phyloP scores from a whole-genome alignment of 2,797 vertebrate species.

The Pangasius mekongensis region DNA sequence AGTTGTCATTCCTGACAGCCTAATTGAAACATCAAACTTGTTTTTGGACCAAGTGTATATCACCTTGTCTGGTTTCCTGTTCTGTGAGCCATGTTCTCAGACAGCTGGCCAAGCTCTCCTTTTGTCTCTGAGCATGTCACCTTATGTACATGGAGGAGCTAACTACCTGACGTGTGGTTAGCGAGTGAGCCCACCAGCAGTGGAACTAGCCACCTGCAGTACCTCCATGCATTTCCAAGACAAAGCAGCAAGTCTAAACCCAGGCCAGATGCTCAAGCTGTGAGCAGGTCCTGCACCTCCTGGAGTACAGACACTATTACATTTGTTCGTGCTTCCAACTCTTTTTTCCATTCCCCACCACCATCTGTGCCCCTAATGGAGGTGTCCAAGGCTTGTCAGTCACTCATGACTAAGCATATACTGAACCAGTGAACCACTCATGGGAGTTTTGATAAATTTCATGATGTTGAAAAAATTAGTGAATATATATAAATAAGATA shows the following conservation, averaged over 20 bases:
- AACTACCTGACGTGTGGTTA: slow-evolving; percentile 42
- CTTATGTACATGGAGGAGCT: slow-evolving; percentile 28
- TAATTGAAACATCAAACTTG: slow-evolving; percentile 37
- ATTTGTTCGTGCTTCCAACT: slow-evolving; percentile 70
- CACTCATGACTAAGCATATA: slow-evolving; percentile 66
- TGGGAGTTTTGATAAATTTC: background rate
- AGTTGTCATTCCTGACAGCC: slow-evolving; percentile 37
- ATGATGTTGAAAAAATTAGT: background rate
- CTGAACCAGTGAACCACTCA: slow-evolving; percentile 50
- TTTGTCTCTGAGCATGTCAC: slow-evolving; percentile 24
- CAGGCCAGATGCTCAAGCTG: slow-evolving; percentile 67
- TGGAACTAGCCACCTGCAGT: slow-evolving; percentile 35
- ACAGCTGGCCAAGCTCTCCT: slow-evolving; percentile 44
- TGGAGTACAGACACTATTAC: slow-evolving; percentile 58
- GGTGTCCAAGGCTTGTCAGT: slow-evolving; percentile 72
- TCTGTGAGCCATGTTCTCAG: slow-evolving; percentile 29
- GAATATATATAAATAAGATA: background rate
- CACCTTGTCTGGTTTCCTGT: slow-evolving; percentile 16
- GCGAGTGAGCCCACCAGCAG: slow-evolving; percentile 26
- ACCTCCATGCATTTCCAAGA: slow-evolving; percentile 21
- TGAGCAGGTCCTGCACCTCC: slow-evolving; percentile 70
- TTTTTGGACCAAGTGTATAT: slow-evolving; percentile 25
- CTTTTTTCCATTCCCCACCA: slow-evolving; percentile 46
- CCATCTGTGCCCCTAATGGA: slow-evolving; percentile 78
- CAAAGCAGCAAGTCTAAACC: slow-evolving; percentile 65